A percentile compares a stretch with the other conserved stretches of the same genome.
Evolutionary conservation across 2,113 vertebrate genomes (phyloP).

Genomic region (Sialia sialis): DNA sequence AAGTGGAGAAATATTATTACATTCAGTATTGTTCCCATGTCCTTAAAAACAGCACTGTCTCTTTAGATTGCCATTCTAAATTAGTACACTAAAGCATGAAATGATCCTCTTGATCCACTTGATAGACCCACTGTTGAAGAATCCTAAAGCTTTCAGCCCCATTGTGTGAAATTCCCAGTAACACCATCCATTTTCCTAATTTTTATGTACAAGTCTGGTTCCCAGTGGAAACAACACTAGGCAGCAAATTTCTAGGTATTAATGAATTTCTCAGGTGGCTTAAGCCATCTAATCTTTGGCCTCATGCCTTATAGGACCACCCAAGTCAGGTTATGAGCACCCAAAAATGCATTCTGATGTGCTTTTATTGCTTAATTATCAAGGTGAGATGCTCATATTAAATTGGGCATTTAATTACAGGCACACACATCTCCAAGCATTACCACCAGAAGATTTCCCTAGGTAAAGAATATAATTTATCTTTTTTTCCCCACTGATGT

Average conservation of each 20-base stretch:
- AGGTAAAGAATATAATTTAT: constrained; percentile 18
- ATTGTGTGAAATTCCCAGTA: neutral
- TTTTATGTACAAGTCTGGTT: neutral
- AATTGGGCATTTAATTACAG: constrained; percentile 67
- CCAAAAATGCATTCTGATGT: constrained; percentile 62
- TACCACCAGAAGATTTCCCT: constrained; percentile 15
- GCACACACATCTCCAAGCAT: constrained; percentile 47
- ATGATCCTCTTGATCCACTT: neutral
- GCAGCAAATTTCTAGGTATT: constrained; percentile 36
- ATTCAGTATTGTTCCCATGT: neutral
- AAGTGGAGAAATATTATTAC: neutral
- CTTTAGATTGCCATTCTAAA: neutral
- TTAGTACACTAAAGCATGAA: neutral
- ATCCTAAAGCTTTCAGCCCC: neutral
- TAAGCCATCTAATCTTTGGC: constrained; percentile 67
- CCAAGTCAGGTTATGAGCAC: constrained; percentile 36
- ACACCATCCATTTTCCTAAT: neutral
- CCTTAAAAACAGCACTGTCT: neutral
- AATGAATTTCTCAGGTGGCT: constrained; percentile 64
- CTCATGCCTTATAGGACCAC: constrained; percentile 17
- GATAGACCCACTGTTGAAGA: neutral
- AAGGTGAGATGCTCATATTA: constrained; percentile 69
- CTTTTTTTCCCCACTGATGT: neutral
- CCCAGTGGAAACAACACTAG: constrained; percentile 19
- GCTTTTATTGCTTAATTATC: constrained; percentile 73